Evolutionary conservation across 2,797 vertebrate species (phyloP), one percentile per base, ranked within the genome.

Genomic region (Syndactyla subalaris): DNA sequence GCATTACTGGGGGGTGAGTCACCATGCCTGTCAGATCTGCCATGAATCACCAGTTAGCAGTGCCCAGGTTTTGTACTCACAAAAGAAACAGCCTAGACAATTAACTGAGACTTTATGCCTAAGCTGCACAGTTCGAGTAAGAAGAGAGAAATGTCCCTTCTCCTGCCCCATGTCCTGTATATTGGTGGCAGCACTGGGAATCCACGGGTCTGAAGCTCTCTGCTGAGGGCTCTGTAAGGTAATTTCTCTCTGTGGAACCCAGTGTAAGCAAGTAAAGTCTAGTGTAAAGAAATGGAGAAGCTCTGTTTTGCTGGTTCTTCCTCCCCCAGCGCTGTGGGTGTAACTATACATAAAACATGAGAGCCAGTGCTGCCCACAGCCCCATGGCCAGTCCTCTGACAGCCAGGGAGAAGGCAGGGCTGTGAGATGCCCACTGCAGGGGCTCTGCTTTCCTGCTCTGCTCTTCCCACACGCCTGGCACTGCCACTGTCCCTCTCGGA

Each of bases 191-290:
- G 20, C 3, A 9, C 32, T 1, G 1, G 68, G 67, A 84, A 32
- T 1, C 36, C 0, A 1, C 2, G 0, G 38, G 32, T 57, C 58
- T 70, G 74, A 38, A 81, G n/a, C 12, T 73, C 45, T 51, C 45
- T 14, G 75, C 74, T 62, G 48, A 20, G 45, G 24, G 39, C 17
- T 74, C 45, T 58, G 30, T 5, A 68, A 11, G 34, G 38, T 9
- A 38, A 59, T 85, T 76, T 57, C 59, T 67, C 48, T 34, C 71
- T 55, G 49, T 26, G 43, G 55, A 70, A 43, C 39, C 39, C 2
- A 73, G 46, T 6, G 45, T 27, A 38, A 65, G 15, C 55, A 45
- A 59, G 70, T 7, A 26, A 62, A 94, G 24, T 27, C 3, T 18
- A 48, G 21, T 9, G 63, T 14, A 61, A 76, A 87, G 75, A 87